Evolutionary conservation across 1,140 invertebrate genomes (phyloP), one percentile per base, ranked within the genome.

Genomic region (Chionoecetes opilio): DNA sequence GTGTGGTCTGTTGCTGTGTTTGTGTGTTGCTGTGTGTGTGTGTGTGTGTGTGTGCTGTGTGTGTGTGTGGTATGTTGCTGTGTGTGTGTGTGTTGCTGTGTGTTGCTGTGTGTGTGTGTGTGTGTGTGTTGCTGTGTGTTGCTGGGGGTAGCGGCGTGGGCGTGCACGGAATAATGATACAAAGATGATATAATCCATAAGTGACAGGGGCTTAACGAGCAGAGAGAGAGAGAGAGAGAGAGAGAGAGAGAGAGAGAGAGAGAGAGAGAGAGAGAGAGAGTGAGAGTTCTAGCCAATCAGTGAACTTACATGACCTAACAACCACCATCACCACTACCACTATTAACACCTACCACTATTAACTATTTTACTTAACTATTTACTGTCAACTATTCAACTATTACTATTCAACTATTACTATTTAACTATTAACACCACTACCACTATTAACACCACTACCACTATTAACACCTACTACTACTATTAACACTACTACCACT

Each of bases 21-120:
- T n/a, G n/a, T n/a, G n/a, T n/a, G n/a, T n/a, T n/a, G n/a, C n/a
- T 75, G 63, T 75, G 63, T 75, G 63, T 75, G 63, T 75, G 63
- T 75, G 63, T 75, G 63, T 53, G 46, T 53, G 46, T 53, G 46
- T 53, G 46, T 53, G 46, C n/a, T 53, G 46, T 53, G 46, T 53
- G 46, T 53, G 46, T 53, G 46, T 53, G 46, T 53, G 46, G n/a
- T n/a, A n/a, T n/a, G n/a, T n/a, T 53, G 46, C 14, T 75, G 63
- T 75, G 63, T 75, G 63, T 75, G 63, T 75, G 63, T 75, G 63
- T 75, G 63, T 53, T 9, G 11, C 11, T 53, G 46, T 53, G 46
- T 53, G 46, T 53, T 9, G 11, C 11, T 53, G 46, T 53, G 46
- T 53, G 46, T 53, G 46, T 53, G 46, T 53, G 46, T 41, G 38